phyloP scores from a whole-genome alignment of 2,888 invertebrate species.

The Spilarctia lutea region DNA sequence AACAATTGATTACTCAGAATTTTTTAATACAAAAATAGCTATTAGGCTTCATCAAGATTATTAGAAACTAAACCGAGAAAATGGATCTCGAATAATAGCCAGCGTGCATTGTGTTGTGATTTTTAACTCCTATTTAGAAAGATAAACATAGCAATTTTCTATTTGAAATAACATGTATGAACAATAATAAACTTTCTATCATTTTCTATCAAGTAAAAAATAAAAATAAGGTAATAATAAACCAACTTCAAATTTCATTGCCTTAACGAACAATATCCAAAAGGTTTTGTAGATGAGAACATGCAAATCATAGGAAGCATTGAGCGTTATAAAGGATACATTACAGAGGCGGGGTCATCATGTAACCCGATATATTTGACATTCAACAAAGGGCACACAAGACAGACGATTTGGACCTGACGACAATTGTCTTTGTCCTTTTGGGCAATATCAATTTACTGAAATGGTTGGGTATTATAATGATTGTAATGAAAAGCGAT shows the following conservation, averaged over 20 bases:
- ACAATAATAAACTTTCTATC: neutral
- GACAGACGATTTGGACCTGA: constrained; percentile 16
- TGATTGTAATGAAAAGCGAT: neutral
- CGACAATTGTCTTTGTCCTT: constrained; percentile 12
- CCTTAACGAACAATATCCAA: neutral
- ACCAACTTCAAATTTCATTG: neutral
- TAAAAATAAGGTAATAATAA: neutral
- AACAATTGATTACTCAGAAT: neutral
- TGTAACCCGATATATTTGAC: constrained; percentile 28
- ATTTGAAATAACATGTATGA: too few relatives aligned
- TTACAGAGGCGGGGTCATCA: constrained; percentile 14
- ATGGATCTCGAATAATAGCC: neutral
- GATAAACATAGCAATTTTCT: too few relatives aligned
- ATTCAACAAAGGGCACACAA: constrained; percentile 18
- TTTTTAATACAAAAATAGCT: neutral
- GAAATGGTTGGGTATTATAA: constrained; percentile 4
- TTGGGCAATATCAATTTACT: constrained; percentile 14
- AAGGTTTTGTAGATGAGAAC: neutral
- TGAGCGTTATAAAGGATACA: constrained; percentile 13
- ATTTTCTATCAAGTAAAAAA: neutral
- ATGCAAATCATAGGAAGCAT: constrained; percentile 1
- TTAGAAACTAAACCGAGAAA: neutral
- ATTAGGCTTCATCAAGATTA: neutral
- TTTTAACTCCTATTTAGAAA: too few relatives aligned
- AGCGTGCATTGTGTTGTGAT: neutral